These are phyloP conservation scores for Latrodectus hesperus DNA, from an alignment of 2,888 invertebrate species.

Conservation along the genomic window DNA sequence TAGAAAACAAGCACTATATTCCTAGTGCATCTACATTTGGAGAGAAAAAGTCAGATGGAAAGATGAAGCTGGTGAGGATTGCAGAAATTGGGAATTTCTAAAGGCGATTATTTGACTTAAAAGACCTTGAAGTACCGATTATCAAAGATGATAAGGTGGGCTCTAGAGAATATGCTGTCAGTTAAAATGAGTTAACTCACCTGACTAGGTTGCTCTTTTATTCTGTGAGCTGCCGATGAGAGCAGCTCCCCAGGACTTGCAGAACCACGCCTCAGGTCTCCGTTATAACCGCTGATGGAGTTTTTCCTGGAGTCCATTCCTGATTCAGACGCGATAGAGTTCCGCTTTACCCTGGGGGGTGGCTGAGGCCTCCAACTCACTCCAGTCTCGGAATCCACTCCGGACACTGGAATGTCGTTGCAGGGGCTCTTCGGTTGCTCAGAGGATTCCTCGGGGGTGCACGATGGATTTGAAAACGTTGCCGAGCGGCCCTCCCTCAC, in stretches of 20 bases:
- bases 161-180: no score
- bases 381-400: slow-evolving; percentile 30
- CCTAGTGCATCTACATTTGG: no score
- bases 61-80: no score
- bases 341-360: slow-evolving; percentile 55
- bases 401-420: not conserved
- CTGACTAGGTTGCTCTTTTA: slow-evolving; percentile 62
- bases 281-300: not conserved
- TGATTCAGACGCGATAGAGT: slow-evolving; percentile 16
- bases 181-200: slow-evolving; percentile 5
- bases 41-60: no score
- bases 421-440: not conserved
- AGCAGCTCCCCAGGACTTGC: slow-evolving; percentile 4
- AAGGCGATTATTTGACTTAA: no score
- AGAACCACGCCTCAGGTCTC: slow-evolving; percentile 11
- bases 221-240: slow-evolving; percentile 5
- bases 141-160: no score
- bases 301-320: not conserved
- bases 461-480: not conserved
- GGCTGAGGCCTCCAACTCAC: slow-evolving; percentile 61
- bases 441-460: not conserved
- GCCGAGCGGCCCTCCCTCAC: slow-evolving; percentile 32
- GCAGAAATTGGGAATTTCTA: no score
- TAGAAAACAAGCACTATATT: no score
- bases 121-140: no score